Base-by-base conservation (phyloP, 2,888 invertebrate species). In the Pheosia tremula region DNA sequence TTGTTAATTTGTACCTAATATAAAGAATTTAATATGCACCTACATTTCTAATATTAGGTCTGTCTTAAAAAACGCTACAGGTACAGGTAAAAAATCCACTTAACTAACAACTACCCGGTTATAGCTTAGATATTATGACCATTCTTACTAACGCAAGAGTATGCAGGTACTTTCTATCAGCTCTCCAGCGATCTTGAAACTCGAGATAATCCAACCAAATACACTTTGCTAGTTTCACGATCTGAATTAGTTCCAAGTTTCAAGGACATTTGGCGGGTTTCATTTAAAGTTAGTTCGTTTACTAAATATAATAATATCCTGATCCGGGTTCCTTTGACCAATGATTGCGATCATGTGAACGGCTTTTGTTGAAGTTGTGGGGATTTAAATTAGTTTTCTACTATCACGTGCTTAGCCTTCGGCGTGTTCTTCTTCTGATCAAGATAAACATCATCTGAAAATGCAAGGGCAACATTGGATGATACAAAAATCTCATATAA, bases 231-330 rank as follows among this genome's bases (percentile, higher is more conserved):
- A 50, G 38, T 49, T 58, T 37, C 50, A 50, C n/a, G 50, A 39
- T 45, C 10, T 49, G 49, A 57, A 49, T 58, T 39, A 50, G 39
- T 50, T 50, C 3, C n/a, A 57, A 57, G 37, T 49, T 57, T 50
- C 50, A 50, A 24, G 50, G 50, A 9, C 24, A 24, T 50, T 50
- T 50, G 50, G 50, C 8, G 50, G 50, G 50, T 50, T 50, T 50
- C 13, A 50, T 24, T 50, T 3, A 9, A 50, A 50, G 50, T 50
- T 50, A 5, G 50, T 50, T 50, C 8, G n/a, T 47, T 47, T 47
- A 50, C 3, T 3, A 24, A 9, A 13, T 24, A 8, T 24, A 50
- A 24, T 50, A 50, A 50, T 47, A 50, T 7, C 24, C 50, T 24
- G 50, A n/a, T 5, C 24, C n/a, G 49, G 49, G 24, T 24, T 24